Base-by-base conservation (phyloP, 2,888 invertebrate species). In the Agriopis leucophaearia region DNA sequence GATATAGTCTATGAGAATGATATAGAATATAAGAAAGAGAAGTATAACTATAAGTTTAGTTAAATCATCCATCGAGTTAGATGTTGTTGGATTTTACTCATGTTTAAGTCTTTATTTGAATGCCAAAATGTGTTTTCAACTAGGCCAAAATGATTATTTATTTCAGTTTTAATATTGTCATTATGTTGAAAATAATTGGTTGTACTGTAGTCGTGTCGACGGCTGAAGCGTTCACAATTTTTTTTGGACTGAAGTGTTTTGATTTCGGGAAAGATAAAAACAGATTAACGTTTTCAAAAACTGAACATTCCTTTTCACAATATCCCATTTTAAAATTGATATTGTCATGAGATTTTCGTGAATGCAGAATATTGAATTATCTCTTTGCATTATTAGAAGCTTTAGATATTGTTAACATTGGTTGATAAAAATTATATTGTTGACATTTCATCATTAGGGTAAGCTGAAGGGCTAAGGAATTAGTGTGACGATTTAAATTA, bases 51-150 rank as follows among this genome's bases (percentile, higher is more conserved):
- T 81, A 84, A 84, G 81, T 80, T 77, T 85, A 86, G 83, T 79
- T 69, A 80, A 83, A 78, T 86, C 81, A 84, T 86, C 81, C 80
- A 84, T 87, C 82, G 82, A 83, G 73, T 81, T 83, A 84, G 81
- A 80, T 84, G 83, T 85, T 84, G 85, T 86, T 88, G 85, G 81
- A 87, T 85, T 85, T 85, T 87, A 89, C 87, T 88, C 87, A 86
- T 83, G 83, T 76, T 80, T 87, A 87, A 83, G 78, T 88, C 81
- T 84, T 86, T 87, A 82, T 85, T 87, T 85, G 78, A 82, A 88
- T 87, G 87, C 88, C 88, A 89, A 89, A 88, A 85, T 83, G 81
- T 82, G 81, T 84, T 86, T 82, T 80, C 76, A 81, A 82, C 78
- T 80, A 85, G 86, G 88, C 87, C 88, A 88, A 88, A 88, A 86